Evolutionary conservation across 1,140 invertebrate species (phyloP).

Genomic region (Drosophila ananassae): DNA sequence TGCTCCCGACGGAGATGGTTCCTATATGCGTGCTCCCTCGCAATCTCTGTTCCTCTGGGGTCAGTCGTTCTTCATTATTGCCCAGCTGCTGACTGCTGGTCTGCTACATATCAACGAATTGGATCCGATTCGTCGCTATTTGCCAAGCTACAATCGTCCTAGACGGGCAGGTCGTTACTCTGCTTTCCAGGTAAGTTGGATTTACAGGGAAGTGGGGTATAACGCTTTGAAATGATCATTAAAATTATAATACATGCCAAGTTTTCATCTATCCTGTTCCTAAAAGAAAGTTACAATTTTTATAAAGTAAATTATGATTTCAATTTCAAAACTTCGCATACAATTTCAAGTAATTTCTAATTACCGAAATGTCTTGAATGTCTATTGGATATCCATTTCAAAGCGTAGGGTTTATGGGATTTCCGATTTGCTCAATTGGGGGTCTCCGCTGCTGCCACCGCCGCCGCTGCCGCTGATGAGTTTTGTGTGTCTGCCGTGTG

Average conservation of each 20-base stretch:
- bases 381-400: slow-evolving; percentile 25
- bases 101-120: slow-evolving; percentile 97
- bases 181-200: slow-evolving; percentile 94
- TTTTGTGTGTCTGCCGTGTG: slow-evolving; percentile 68
- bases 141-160: slow-evolving; percentile 97
- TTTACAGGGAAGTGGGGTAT: background rate
- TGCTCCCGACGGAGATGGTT: slow-evolving; percentile 90
- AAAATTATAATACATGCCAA: background rate
- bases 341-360: background rate
- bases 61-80: slow-evolving; percentile 97
- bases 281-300: no score
- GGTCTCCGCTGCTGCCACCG: slow-evolving; percentile 24
- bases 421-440: slow-evolving; percentile 3
- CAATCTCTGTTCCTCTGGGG: slow-evolving; percentile 91
- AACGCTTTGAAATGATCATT: slow-evolving; percentile 34
- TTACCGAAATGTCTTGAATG: background rate
- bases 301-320: no score
- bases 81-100: slow-evolving; percentile 94
- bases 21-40: slow-evolving; percentile 77
- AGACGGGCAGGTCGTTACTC: slow-evolving; percentile 96
- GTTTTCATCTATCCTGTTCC: background rate
- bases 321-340: background rate
- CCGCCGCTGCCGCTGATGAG: slow-evolving; percentile 37
- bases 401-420: slow-evolving; percentile 16
- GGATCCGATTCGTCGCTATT: slow-evolving; percentile 96